These are phyloP conservation scores for Elmis aenea DNA, from an alignment of 2,888 invertebrate species.

Conservation along the genomic window DNA sequence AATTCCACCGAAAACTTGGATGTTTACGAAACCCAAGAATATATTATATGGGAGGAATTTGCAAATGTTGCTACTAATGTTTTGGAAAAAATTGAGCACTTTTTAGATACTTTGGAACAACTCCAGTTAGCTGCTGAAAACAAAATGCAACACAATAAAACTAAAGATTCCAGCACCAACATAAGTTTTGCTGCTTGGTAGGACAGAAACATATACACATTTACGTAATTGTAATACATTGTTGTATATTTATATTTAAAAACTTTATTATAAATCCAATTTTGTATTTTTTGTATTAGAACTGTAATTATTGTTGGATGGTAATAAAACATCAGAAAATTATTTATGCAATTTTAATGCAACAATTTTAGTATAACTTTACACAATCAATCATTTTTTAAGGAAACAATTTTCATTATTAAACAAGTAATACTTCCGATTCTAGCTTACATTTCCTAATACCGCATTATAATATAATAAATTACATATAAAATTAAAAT, in stretches of 20 bases:
- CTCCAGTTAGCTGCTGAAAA: constrained; percentile 27
- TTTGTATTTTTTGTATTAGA: neutral
- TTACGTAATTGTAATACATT: neutral
- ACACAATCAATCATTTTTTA: too few relatives aligned
- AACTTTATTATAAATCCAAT: neutral
- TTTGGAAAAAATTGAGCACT: constrained; percentile 57
- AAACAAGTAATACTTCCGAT: too few relatives aligned
- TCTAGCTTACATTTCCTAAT: too few relatives aligned
- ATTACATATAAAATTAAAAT: too few relatives aligned
- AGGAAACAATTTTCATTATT: too few relatives aligned
- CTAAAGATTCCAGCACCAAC: constrained; percentile 40
- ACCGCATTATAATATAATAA: too few relatives aligned
- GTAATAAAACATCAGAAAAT: too few relatives aligned
- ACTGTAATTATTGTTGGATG: neutral
- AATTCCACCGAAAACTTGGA: constrained; percentile 42
- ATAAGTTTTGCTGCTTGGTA: constrained; percentile 45
- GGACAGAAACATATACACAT: constrained; percentile 2
- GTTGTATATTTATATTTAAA: neutral
- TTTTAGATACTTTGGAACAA: constrained; percentile 43
- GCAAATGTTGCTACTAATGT: constrained; percentile 70
- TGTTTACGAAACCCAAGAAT: constrained; percentile 42
- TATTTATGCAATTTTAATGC: too few relatives aligned
- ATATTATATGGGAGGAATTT: constrained; percentile 67
- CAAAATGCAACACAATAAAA: constrained; percentile 22
- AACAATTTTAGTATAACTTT: too few relatives aligned